Evolutionary conservation across 2,113 vertebrate species (phyloP).

Genomic region (Pedetes capensis): DNA sequence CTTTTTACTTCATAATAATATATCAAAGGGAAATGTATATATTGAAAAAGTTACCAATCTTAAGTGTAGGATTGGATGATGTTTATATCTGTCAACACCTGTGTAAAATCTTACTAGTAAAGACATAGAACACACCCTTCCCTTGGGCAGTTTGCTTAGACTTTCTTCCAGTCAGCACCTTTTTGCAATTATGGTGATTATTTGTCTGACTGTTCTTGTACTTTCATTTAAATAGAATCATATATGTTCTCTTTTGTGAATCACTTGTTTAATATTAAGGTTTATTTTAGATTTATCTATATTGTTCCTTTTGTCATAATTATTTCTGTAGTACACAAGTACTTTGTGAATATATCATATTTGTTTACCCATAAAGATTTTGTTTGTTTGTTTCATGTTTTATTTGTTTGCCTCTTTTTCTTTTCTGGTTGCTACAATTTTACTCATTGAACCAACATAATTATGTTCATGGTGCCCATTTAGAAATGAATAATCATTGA

Average conservation of each 20-base stretch:
- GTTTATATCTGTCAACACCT: background rate
- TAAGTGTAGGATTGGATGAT: background rate
- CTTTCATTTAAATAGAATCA: background rate
- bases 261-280: background rate
- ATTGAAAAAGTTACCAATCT: background rate
- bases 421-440: background rate
- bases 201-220: background rate
- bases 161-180: background rate
- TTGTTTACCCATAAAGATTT: background rate
- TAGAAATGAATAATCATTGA: background rate
- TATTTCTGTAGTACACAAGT: background rate
- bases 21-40: background rate
- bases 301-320: background rate
- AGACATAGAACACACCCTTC: background rate
- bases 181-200: too few species aligned
- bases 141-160: background rate
- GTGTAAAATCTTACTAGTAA: background rate
- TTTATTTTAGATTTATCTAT: background rate
- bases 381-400: too few species aligned
- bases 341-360: background rate
- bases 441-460: background rate
- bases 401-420: background rate
- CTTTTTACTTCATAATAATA: background rate
- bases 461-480: background rate
- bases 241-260: background rate